Evolutionary conservation across 2,113 vertebrate species (phyloP).

Genomic region (Hymenochirus boettgeri): DNA sequence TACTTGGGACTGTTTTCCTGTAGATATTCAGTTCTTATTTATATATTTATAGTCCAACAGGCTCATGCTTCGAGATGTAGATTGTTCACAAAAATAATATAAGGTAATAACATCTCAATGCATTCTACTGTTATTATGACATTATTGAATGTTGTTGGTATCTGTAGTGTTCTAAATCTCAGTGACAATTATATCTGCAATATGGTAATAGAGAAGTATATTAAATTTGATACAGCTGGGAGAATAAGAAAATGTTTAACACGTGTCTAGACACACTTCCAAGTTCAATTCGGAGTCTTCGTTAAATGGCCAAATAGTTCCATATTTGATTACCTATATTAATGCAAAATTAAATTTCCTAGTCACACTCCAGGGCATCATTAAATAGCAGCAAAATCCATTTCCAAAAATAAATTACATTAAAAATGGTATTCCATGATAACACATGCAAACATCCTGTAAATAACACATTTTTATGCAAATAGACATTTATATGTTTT

Average conservation of each 20-base stretch:
- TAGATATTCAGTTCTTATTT: no score
- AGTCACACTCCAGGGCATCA: slow-evolving; percentile 2
- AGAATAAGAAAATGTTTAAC: slow-evolving; percentile 19
- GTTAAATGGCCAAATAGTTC: slow-evolving; percentile 20
- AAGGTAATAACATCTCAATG: no score
- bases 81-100: no score
- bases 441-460: slow-evolving; percentile 6
- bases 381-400: slow-evolving; percentile 5
- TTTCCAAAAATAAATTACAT: slow-evolving; percentile 2
- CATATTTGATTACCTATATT: slow-evolving; percentile 23
- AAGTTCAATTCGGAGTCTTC: neutral
- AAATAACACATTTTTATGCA: slow-evolving; percentile 8
- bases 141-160: neutral
- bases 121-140: neutral
- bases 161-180: slow-evolving; percentile 16
- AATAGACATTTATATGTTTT: slow-evolving; percentile 11
- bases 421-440: neutral
- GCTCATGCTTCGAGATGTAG: no score
- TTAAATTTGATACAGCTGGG: slow-evolving; percentile 28
- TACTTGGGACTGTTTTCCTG: no score
- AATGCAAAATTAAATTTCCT: slow-evolving; percentile 6
- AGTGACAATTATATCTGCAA: slow-evolving; percentile 37
- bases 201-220: slow-evolving; percentile 22
- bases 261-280: slow-evolving; percentile 22
- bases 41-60: no score